phyloP scores from a whole-genome alignment of 2,888 invertebrate species.

The Aleiodes leptofemur region DNA sequence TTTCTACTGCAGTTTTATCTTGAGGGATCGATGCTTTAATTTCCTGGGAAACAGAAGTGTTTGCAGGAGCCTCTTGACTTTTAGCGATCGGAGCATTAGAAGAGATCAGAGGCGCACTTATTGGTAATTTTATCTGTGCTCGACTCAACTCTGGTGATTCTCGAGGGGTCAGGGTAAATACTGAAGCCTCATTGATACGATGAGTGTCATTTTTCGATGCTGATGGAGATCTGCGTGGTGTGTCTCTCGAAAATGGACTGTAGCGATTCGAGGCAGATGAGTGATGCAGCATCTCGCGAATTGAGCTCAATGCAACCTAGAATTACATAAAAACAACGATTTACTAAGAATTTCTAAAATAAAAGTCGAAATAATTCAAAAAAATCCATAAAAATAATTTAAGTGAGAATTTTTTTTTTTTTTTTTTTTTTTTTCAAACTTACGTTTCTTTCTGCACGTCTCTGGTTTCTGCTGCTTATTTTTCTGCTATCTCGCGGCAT shows the following conservation, averaged over 20 bases:
- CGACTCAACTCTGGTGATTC: background rate
- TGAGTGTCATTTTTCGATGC: background rate
- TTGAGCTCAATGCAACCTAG: constrained; percentile 5
- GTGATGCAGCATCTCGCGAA: background rate
- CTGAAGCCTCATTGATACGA: too few relatives aligned
- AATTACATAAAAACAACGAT: background rate
- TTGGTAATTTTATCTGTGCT: too few relatives aligned
- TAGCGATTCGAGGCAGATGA: background rate
- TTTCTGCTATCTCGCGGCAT: background rate
- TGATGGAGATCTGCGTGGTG: background rate
- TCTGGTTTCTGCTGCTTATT: background rate
- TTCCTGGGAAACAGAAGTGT: too few relatives aligned
- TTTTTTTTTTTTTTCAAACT: background rate
- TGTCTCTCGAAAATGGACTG: background rate
- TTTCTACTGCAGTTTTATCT: too few relatives aligned
- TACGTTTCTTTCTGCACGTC: background rate
- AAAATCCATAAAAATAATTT: background rate
- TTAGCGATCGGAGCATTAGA: too few relatives aligned
- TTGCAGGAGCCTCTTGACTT: too few relatives aligned
- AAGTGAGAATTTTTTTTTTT: too few relatives aligned
- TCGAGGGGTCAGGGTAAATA: background rate
- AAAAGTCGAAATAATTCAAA: background rate
- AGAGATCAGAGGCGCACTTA: too few relatives aligned
- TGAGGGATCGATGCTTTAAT: too few relatives aligned
- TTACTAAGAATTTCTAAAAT: background rate